A percentile compares a stretch with the other conserved stretches of the same genome.
phyloP scores from a whole-genome alignment of 2,888 invertebrate genomes.

The Phanerotoma sp. region DNA sequence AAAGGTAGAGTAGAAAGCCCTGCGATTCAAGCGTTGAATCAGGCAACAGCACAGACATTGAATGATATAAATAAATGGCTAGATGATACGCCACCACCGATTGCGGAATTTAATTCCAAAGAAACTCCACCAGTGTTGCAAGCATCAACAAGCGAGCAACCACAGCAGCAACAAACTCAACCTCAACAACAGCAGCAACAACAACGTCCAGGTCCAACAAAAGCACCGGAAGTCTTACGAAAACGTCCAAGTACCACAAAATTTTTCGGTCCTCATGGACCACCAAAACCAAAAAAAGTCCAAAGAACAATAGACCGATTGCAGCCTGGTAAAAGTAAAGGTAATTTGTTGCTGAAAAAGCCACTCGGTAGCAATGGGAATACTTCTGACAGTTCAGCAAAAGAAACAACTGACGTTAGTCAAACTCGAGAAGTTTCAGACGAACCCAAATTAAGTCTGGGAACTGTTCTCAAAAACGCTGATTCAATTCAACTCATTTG shows the following conservation, averaged over 20 bases:
- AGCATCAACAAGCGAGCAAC: conserved; percentile 51
- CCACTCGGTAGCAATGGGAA: conserved; percentile 61
- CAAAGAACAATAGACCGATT: conserved; percentile 81
- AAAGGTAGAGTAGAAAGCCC: conserved; percentile 56
- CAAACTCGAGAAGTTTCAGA: conserved; percentile 56
- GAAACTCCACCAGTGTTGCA: conserved; percentile 68
- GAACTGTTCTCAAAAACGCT: conserved; percentile 68
- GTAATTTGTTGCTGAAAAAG: conserved; percentile 73
- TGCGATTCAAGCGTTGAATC: conserved; percentile 68
- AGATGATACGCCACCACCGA: conserved; percentile 79
- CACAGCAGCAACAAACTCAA: too few relatives aligned
- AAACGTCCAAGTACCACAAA: conserved; percentile 49
- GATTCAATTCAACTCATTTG: conserved; percentile 55
- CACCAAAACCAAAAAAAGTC: conserved; percentile 62
- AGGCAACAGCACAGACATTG: conserved; percentile 72
- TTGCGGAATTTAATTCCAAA: conserved; percentile 74
- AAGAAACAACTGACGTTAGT: conserved; percentile 64
- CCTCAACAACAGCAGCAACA: too few relatives aligned
- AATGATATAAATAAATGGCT: conserved; percentile 84
- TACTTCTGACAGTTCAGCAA: conserved; percentile 61
- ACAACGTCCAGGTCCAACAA: conserved; percentile 64
- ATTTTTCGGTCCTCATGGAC: conserved; percentile 49
- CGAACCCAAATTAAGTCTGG: conserved; percentile 80
- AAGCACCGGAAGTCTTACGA: conserved; percentile 66
- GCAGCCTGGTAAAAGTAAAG: conserved; percentile 86